These are phyloP conservation scores for Cotesia typhae DNA, from an alignment of 1,140 invertebrate genomes.

Conservation along the genomic window DNA sequence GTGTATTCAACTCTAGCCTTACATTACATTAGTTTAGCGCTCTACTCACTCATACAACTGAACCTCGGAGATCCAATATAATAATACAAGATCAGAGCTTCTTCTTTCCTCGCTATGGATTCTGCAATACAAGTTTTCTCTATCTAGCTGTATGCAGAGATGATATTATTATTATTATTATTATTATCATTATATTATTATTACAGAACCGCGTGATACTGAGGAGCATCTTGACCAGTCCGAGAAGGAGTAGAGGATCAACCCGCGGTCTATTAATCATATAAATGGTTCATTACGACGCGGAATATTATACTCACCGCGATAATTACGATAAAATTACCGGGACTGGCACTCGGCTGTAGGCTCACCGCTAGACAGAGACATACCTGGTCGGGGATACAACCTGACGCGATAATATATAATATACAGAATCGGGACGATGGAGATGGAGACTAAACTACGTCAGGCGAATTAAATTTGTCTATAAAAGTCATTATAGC, in stretches of 20 bases:
- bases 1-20: constrained; percentile 3
- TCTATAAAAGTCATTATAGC: constrained; percentile 19
- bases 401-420: no score
- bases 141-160: no score
- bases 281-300: constrained; percentile 61
- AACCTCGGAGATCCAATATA: no score
- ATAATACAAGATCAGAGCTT: not conserved
- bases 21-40: constrained; percentile 33
- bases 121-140: no score
- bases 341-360: constrained; percentile 16
- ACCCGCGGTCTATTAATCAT: constrained; percentile 62
- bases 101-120: not conserved
- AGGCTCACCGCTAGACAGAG: no score
- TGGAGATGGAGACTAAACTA: no score
- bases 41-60: constrained; percentile 38
- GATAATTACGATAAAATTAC: constrained; percentile 60
- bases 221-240: constrained; percentile 15
- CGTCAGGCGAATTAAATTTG: constrained; percentile 19
- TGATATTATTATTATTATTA: no score
- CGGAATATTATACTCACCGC: constrained; percentile 56
- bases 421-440: no score
- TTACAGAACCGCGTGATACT: not conserved
- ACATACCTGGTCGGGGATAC: no score
- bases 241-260: not conserved
- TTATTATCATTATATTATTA: no score